phyloP scores from a whole-genome alignment of 92 coral and sea anemone species.

The Phenganax marumi region DNA sequence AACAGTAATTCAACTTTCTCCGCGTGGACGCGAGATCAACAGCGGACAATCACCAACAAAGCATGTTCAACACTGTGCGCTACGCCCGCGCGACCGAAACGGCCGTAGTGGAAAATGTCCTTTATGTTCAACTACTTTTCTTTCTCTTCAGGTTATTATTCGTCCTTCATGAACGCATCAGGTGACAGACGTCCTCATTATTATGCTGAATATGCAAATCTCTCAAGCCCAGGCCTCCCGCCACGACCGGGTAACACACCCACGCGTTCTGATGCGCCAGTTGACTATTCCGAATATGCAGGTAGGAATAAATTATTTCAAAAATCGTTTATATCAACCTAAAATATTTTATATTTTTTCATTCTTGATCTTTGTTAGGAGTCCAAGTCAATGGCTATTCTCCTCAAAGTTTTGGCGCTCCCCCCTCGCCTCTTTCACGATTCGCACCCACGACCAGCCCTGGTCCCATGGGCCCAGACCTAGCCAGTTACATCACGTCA shows the following conservation, averaged over 20 bases:
- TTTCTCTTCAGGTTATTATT: conserved; percentile 21
- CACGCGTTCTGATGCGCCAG: conserved; percentile 70
- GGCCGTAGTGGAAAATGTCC: too few species aligned
- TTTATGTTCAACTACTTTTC: too few species aligned
- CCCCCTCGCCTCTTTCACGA: conserved; percentile 91
- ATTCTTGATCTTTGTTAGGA: conserved; percentile 41
- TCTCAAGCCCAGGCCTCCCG: conserved; percentile 77
- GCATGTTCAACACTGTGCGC: too few species aligned
- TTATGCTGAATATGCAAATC: conserved; percentile 95
- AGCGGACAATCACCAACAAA: too few species aligned
- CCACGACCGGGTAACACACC: conserved; percentile 71
- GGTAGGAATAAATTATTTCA: conserved; percentile 48
- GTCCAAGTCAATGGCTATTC: conserved; percentile 75
- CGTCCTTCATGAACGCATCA: conserved; percentile 22
- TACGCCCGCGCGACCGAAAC: too few species aligned
- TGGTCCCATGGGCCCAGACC: conserved; percentile 85
- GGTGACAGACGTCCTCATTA: conserved; percentile 76
- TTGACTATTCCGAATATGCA: conserved; percentile 82
- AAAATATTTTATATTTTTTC: neutral
- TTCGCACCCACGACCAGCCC: conserved; percentile 88
- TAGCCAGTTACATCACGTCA: conserved; percentile 73
- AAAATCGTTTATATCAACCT: neutral
- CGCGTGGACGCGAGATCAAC: too few species aligned
- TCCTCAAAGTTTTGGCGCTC: conserved; percentile 89
- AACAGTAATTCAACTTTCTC: too few species aligned